phyloP scores from a whole-genome alignment of 2,888 invertebrate species.

The Chrysodeixis includens region DNA sequence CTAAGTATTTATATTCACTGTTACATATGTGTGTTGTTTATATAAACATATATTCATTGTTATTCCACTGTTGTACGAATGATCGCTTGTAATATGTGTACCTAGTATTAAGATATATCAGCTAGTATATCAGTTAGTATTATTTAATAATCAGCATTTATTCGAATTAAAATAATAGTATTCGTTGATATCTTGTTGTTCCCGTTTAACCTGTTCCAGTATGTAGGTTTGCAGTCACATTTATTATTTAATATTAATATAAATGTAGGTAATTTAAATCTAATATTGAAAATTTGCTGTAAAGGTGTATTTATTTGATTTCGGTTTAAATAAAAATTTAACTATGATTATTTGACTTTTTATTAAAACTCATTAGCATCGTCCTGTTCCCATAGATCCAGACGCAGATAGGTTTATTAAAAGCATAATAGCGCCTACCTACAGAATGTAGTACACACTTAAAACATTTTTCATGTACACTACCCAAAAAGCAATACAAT shows the following conservation, averaged over 20 bases:
- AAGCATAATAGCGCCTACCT: no score
- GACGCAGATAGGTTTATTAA: no score
- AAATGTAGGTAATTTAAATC: slow-evolving; percentile 77
- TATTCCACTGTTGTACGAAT: slow-evolving; percentile 65
- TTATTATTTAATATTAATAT: slow-evolving; percentile 79
- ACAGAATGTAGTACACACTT: neutral
- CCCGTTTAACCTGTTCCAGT: slow-evolving; percentile 43
- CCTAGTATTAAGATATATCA: slow-evolving; percentile 37
- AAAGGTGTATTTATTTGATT: slow-evolving; percentile 86
- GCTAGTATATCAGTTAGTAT: slow-evolving; percentile 31
- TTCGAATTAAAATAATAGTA: slow-evolving; percentile 10
- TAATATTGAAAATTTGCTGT: slow-evolving; percentile 82
- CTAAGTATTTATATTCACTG: slow-evolving; percentile 70
- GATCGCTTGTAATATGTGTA: slow-evolving; percentile 62
- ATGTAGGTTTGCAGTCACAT: slow-evolving; percentile 84
- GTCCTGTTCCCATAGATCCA: no score
- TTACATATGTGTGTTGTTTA: slow-evolving; percentile 64
- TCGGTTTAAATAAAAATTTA: slow-evolving; percentile 84
- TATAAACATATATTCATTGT: slow-evolving; percentile 63
- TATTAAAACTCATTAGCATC: no score
- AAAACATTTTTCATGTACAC: neutral
- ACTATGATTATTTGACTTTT: slow-evolving; percentile 68
- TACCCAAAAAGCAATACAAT: neutral
- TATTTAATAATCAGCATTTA: slow-evolving; percentile 38
- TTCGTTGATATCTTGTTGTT: slow-evolving; percentile 27